Percentiles rank a stretch among this genome's conserved stretches.
These are phyloP conservation scores for Apostichopus japonicus DNA, from an alignment of 35 echinoderm and acorn worm genomes.

Conservation along the genomic window DNA sequence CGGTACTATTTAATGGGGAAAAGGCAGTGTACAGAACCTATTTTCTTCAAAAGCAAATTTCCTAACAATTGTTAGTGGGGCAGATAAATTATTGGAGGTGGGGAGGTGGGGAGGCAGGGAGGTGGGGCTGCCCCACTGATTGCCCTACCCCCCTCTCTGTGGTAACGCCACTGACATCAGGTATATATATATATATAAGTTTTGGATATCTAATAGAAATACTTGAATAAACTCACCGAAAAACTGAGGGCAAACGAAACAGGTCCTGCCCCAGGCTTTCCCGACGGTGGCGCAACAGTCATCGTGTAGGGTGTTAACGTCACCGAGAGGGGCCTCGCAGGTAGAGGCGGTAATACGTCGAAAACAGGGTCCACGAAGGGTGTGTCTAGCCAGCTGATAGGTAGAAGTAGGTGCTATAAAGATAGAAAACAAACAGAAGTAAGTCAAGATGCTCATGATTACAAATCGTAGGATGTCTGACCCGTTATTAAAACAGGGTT, in stretches of 20 bases:
- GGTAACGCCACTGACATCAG: no score
- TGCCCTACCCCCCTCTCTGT: no score
- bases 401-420: neutral
- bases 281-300: conserved; percentile 89
- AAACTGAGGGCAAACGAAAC: conserved; percentile 81
- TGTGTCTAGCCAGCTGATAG: conserved; percentile 72
- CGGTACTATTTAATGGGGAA: no score
- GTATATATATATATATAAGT: no score
- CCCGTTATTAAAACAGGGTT: neutral
- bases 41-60: no score
- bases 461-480: neutral
- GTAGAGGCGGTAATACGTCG: conserved; percentile 64
- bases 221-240: conserved; percentile 51
- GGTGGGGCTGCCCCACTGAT: no score
- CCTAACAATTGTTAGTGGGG: no score
- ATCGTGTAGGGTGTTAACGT: conserved; percentile 80
- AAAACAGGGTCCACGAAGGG: conserved; percentile 86
- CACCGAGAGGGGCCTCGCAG: conserved; percentile 72
- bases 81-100: no score
- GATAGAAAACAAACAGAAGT: neutral
- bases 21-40: no score
- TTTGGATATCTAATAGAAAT: neutral
- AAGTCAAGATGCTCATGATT: neutral
- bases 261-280: conserved; percentile 81
- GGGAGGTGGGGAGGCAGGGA: no score